Conservation (phyloP, 1,140 invertebrate genomes). For the Myzus persicae region DNA sequence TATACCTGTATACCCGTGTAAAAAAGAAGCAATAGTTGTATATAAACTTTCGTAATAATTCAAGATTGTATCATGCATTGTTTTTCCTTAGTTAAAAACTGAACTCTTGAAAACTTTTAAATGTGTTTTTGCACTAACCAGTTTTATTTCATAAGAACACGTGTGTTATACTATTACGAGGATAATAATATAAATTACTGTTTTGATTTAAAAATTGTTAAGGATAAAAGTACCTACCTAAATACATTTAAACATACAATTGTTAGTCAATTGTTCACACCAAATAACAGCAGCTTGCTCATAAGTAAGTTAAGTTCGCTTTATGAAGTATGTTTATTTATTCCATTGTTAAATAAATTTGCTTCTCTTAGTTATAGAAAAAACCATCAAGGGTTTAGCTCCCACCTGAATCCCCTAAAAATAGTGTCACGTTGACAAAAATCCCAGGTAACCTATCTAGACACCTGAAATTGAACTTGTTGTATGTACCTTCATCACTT, state of each 20-base stretch:
- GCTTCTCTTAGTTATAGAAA: not conserved
- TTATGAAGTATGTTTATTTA: not conserved
- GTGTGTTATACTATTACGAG: not conserved
- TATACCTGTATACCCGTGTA: not conserved
- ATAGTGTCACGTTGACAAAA: too few species aligned
- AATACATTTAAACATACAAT: not conserved
- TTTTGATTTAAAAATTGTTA: constrained; percentile 3
- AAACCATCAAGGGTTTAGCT: not conserved
- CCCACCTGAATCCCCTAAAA: too few species aligned
- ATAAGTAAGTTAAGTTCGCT: too few species aligned
- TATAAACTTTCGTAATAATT: constrained; percentile 5
- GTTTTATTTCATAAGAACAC: not conserved
- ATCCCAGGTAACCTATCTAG: too few species aligned
- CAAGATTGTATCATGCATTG: not conserved
- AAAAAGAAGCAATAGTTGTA: not conserved
- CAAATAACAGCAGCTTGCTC: not conserved
- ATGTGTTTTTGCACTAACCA: not conserved
- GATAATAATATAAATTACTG: not conserved
- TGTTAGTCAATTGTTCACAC: not conserved
- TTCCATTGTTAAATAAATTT: not conserved
- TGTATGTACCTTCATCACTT: too few species aligned
- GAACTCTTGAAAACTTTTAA: constrained; percentile 11
- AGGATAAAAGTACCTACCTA: not conserved
- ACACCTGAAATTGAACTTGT: too few species aligned
- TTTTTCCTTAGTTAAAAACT: not conserved